Conservation (phyloP, 2,888 invertebrate genomes). For the Drosophila colorata region DNA sequence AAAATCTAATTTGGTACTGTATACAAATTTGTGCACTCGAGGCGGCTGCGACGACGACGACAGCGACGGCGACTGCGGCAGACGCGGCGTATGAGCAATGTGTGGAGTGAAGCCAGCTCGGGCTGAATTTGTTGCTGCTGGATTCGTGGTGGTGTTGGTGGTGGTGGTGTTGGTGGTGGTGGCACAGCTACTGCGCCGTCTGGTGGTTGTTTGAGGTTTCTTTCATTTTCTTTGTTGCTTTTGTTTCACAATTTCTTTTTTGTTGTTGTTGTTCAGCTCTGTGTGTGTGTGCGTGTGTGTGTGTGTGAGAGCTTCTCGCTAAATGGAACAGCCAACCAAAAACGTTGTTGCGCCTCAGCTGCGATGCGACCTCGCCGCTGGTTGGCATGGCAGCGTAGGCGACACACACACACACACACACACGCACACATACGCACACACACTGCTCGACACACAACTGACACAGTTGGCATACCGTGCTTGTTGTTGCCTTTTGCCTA, state of each 20-base stretch:
- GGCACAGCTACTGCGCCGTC: slow-evolving; percentile 40
- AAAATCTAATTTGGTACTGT: slow-evolving; percentile 83
- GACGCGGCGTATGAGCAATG: slow-evolving; percentile 53
- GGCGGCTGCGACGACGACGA: slow-evolving; percentile 28
- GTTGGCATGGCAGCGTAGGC: slow-evolving; percentile 76
- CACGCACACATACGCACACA: slow-evolving; percentile 22
- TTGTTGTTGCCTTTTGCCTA: slow-evolving; percentile 41
- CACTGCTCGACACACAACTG: slow-evolving; percentile 47
- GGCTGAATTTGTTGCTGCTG: slow-evolving; percentile 47
- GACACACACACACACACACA: slow-evolving; percentile 38
- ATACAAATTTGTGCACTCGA: slow-evolving; percentile 82
- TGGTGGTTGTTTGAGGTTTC: slow-evolving; percentile 77
- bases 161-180: slow-evolving; percentile 38
- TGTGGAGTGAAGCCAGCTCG: slow-evolving; percentile 32
- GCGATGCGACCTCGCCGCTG: slow-evolving; percentile 73
- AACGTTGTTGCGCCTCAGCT: slow-evolving; percentile 73
- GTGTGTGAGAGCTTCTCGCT: slow-evolving; percentile 62
- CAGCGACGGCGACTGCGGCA: slow-evolving; percentile 33
- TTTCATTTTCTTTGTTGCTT: slow-evolving; percentile 80
- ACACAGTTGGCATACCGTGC: slow-evolving; percentile 66
- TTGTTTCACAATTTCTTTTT: slow-evolving; percentile 76
- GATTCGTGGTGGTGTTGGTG: background rate
- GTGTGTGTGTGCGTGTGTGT: slow-evolving; percentile 24
- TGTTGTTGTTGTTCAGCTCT: slow-evolving; percentile 17
- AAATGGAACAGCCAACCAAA: slow-evolving; percentile 82